Evolutionary conservation across 2,113 vertebrate species (phyloP).

Genomic region (Bufo bufo): DNA sequence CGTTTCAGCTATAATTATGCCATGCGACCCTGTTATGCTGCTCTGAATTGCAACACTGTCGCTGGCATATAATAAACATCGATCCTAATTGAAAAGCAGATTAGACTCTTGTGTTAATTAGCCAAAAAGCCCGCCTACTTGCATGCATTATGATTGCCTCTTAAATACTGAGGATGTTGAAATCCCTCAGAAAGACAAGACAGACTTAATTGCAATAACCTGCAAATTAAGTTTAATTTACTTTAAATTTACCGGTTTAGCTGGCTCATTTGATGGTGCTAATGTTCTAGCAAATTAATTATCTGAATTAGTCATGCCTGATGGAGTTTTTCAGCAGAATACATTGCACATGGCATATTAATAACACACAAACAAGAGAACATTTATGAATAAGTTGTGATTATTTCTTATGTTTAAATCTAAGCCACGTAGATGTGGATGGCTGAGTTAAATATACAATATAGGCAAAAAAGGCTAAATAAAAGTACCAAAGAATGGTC

Average conservation of each 20-base stretch:
- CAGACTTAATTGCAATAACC: slow-evolving; percentile 96
- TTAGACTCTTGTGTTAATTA: slow-evolving; percentile 87
- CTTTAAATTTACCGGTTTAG: slow-evolving; percentile 94
- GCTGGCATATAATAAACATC: slow-evolving; percentile 82
- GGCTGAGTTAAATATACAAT: neutral
- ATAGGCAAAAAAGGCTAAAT: neutral
- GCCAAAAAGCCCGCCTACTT: slow-evolving; percentile 80
- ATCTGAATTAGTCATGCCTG: slow-evolving; percentile 97
- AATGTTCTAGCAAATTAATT: slow-evolving; percentile 99
- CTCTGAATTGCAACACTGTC: slow-evolving; percentile 80
- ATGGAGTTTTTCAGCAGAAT: slow-evolving; percentile 89
- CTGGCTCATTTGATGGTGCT: slow-evolving; percentile 94
- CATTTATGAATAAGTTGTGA: slow-evolving; percentile 86
- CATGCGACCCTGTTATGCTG: slow-evolving; percentile 80
- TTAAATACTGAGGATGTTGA: slow-evolving; percentile 87
- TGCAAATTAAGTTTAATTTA: slow-evolving; percentile 95
- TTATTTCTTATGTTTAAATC: neutral
- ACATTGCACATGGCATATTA: slow-evolving; percentile 84
- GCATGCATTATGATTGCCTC: slow-evolving; percentile 89
- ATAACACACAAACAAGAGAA: slow-evolving; percentile 93
- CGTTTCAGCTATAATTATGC: slow-evolving; percentile 88
- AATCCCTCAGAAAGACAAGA: slow-evolving; percentile 90
- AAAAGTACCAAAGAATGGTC: neutral
- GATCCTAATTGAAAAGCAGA: slow-evolving; percentile 93
- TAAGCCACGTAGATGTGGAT: neutral